Conservation (phyloP, 2,888 invertebrate species). For the Gryllus longicercus region DNA sequence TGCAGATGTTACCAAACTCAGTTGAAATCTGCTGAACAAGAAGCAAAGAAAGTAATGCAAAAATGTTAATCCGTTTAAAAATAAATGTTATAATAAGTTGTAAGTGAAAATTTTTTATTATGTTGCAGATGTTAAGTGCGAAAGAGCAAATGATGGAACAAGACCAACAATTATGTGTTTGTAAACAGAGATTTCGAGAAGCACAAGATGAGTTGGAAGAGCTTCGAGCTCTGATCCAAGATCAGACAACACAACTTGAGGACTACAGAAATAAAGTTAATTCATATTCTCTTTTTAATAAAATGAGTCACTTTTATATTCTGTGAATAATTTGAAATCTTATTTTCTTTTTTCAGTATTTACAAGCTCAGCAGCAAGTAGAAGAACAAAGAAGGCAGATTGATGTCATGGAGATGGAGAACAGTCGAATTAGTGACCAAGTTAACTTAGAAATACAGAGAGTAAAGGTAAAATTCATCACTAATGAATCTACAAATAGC, state of each 20-base stretch:
- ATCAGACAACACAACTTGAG: constrained; percentile 63
- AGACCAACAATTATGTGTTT: constrained; percentile 53
- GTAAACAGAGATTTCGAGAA: constrained; percentile 55
- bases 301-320: not conserved
- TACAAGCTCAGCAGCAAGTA: constrained; percentile 65
- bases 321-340: not conserved
- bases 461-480: constrained; percentile 52
- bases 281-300: constrained; percentile 37
- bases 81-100: not conserved
- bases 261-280: constrained; percentile 62
- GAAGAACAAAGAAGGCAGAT: constrained; percentile 68
- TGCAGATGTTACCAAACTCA: constrained; percentile 57
- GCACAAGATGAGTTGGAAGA: constrained; percentile 56
- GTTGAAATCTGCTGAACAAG: constrained; percentile 44
- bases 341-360: constrained; percentile 46
- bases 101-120: not conserved
- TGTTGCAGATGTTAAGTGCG: constrained; percentile 45
- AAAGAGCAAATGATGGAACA: constrained; percentile 64
- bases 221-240: constrained; percentile 54
- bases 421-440: constrained; percentile 66
- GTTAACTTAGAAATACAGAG: constrained; percentile 67
- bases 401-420: constrained; percentile 69
- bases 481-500: too few species aligned
- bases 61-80: too few species aligned
- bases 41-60: constrained; percentile 44